phyloP scores from a whole-genome alignment of 2,797 vertebrate genomes.

The Clarias platycephalus region DNA sequence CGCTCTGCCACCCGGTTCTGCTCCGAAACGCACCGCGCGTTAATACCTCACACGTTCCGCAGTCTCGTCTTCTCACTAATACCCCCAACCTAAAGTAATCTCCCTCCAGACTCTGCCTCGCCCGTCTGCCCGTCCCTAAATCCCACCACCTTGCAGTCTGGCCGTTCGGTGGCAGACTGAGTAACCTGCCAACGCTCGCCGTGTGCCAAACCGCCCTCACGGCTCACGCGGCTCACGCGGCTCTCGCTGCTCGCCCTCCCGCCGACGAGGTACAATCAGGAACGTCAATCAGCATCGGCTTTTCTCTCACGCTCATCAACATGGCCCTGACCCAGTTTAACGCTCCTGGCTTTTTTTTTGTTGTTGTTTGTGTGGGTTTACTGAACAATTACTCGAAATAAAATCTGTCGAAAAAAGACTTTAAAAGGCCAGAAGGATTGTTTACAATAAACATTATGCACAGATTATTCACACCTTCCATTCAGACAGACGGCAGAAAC shows the following conservation, averaged over 20 bases:
- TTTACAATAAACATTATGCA: neutral
- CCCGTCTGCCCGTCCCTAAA: conserved; percentile 50
- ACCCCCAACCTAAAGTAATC: conserved; percentile 40
- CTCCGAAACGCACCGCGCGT: conserved; percentile 41
- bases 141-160: conserved; percentile 72
- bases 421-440: neutral
- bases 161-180: conserved; percentile 53
- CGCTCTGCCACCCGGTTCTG: conserved; percentile 61
- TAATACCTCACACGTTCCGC: conserved; percentile 69
- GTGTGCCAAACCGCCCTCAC: conserved; percentile 61
- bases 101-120: conserved; percentile 30
- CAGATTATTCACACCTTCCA: neutral
- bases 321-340: neutral
- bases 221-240: conserved; percentile 35
- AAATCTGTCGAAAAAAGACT: neutral
- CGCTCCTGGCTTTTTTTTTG: neutral
- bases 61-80: conserved; percentile 43
- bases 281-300: conserved; percentile 74
- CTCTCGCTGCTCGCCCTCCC: conserved; percentile 54
- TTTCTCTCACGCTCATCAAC: conserved; percentile 63
- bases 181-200: conserved; percentile 66
- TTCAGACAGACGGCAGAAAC: neutral
- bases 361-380: neutral
- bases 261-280: conserved; percentile 72
- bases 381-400: neutral